Base-by-base conservation (phyloP, 2,113 vertebrate genomes). In the Daboia siamensis region DNA sequence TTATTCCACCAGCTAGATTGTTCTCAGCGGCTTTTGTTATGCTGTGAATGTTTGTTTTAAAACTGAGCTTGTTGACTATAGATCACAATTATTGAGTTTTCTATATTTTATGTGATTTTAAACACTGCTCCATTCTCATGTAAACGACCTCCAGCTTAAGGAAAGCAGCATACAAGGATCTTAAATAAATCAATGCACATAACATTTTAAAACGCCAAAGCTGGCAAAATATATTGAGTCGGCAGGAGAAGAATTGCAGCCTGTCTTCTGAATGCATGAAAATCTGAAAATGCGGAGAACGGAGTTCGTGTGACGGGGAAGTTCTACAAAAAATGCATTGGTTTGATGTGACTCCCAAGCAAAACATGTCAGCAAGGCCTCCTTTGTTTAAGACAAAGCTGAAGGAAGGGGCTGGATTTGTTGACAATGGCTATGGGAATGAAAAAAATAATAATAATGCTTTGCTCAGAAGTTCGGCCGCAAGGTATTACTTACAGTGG, bases 241-340 rank as follows among this genome's bases (percentile, higher is more conserved):
- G 69, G 69, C 64, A 7, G 48, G 39, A 86, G 57, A 87, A 91
- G 20, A 87, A 88, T 44, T 39, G 52, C 52, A 52, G n/a, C 46
- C 86, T 23, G 26, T 90, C 92, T 90, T 93, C 59, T 21, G 20
- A 96, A 93, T 5, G 94, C 92, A 93, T 52, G 93, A 92, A 93
- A 94, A 90, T 91, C 0, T 85, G 93, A 93, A 93, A 95, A 95
- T 92, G 95, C 89, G 84, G 92, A 93, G 5, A 69, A 39, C 0
- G 11, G 7, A 94, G 94, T 92, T 92, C 87, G 93, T 90, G 86
- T 93, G 89, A 94, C 90, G 86, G 91, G 93, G 91, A 93, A 94
- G 91, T 84, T 88, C 93, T 92, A 57, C 29, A 1, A 29, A 29
- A 48, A 55, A 0, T 0, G 23, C 0, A 8, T 86, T 39, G 86